Conservation (phyloP, 2,113 vertebrate species). For the Myanophis thanlyinensis region DNA sequence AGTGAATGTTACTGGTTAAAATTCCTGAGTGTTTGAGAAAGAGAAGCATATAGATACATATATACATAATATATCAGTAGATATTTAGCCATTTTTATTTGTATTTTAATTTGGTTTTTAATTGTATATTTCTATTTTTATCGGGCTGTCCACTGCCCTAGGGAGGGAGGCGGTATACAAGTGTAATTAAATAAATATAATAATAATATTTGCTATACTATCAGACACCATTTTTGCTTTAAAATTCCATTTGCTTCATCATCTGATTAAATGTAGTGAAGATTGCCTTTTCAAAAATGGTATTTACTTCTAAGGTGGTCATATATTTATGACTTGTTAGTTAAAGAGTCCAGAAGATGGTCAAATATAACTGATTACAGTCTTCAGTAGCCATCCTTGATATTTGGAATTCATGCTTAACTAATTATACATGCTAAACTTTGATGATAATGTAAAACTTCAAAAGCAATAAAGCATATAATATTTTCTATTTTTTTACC, state of each 20-base stretch:
- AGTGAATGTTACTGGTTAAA: too few relatives aligned
- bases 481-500: conserved; percentile 23
- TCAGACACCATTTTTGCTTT: not conserved
- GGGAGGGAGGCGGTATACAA: too few relatives aligned
- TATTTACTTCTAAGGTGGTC: not conserved
- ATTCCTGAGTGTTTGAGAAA: too few relatives aligned
- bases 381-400: too few relatives aligned
- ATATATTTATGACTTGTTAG: not conserved
- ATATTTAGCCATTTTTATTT: too few relatives aligned
- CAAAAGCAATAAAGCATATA: not conserved
- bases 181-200: too few relatives aligned
- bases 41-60: too few relatives aligned
- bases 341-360: not conserved
- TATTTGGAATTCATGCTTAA: too few relatives aligned
- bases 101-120: too few relatives aligned
- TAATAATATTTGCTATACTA: not conserved
- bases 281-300: not conserved
- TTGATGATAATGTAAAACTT: not conserved
- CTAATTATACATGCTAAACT: not conserved
- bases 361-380: not conserved
- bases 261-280: not conserved
- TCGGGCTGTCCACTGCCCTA: too few relatives aligned
- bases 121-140: too few relatives aligned
- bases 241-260: not conserved
- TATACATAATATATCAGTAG: not conserved